Conservation (phyloP, 1,140 invertebrate species). For the Amphibalanus amphitrite region DNA sequence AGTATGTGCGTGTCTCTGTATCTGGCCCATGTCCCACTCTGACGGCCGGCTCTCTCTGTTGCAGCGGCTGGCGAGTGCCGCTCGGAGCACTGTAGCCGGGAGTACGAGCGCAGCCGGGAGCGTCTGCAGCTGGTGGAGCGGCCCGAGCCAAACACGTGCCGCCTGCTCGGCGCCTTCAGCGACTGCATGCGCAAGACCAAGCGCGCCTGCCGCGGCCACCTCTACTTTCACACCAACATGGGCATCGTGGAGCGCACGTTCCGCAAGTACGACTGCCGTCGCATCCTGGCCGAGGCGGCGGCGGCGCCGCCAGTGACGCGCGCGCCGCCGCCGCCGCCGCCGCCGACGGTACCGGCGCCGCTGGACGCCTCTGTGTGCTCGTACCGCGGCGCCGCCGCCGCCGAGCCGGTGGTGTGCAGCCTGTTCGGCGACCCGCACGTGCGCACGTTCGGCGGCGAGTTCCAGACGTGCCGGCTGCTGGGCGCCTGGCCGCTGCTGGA, state of each 20-base stretch:
- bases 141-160: conserved; percentile 12
- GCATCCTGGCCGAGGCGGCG: conserved; percentile 4
- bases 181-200: conserved; percentile 9
- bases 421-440: conserved; percentile 43
- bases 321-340: neutral
- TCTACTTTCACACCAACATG: conserved; percentile 12
- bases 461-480: conserved; percentile 36
- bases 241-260: conserved; percentile 9
- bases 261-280: conserved; percentile 7
- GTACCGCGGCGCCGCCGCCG: conserved; percentile 11
- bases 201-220: conserved; percentile 13
- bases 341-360: neutral
- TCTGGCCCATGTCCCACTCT: too few species aligned
- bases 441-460: conserved; percentile 33
- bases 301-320: too few species aligned
- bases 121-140: neutral
- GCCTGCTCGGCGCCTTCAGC: conserved; percentile 10
- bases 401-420: conserved; percentile 28
- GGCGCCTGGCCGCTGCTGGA: conserved; percentile 43
- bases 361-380: conserved; percentile 7
- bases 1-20: too few species aligned
- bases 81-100: neutral
- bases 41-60: too few species aligned
- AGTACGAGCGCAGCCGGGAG: neutral
- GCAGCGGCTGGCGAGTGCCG: neutral